Percentiles rank a stretch among this genome's conserved stretches.
Conservation (phyloP, 2,797 vertebrate genomes). For the Brachyrhaphis roseni region DNA sequence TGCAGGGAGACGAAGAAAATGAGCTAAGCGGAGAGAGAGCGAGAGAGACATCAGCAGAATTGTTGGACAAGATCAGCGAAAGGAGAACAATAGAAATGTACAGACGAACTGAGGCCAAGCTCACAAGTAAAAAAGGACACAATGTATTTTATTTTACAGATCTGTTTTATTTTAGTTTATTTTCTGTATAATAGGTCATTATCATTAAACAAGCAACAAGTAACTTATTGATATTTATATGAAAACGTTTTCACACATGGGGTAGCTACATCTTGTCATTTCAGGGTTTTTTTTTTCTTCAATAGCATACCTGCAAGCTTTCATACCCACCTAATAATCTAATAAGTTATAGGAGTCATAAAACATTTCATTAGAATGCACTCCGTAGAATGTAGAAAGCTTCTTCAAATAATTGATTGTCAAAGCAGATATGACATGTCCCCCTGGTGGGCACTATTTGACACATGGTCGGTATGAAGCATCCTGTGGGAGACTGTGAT, state of each 20-base stretch:
- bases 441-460: neutral
- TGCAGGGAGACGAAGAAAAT: slow-evolving; percentile 65
- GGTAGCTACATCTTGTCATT: neutral
- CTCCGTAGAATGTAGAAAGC: neutral
- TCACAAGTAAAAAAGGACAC: neutral
- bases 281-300: neutral
- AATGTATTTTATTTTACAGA: neutral
- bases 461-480: neutral
- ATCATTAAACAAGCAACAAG: neutral
- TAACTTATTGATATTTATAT: neutral
- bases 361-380: neutral
- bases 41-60: slow-evolving; percentile 69
- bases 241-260: neutral
- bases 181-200: neutral
- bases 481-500: neutral
- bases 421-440: neutral
- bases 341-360: neutral
- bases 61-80: slow-evolving; percentile 57
- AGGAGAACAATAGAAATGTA: slow-evolving; percentile 52
- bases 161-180: neutral
- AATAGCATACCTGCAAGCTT: neutral
- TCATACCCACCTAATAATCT: neutral
- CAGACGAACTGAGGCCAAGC: slow-evolving; percentile 37
- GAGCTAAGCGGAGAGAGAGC: slow-evolving; percentile 56
- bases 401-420: neutral